Percentiles rank a stretch among this genome's conserved stretches.
Conservation (phyloP, 2,797 vertebrate species). For the Astyanax mexicanus region DNA sequence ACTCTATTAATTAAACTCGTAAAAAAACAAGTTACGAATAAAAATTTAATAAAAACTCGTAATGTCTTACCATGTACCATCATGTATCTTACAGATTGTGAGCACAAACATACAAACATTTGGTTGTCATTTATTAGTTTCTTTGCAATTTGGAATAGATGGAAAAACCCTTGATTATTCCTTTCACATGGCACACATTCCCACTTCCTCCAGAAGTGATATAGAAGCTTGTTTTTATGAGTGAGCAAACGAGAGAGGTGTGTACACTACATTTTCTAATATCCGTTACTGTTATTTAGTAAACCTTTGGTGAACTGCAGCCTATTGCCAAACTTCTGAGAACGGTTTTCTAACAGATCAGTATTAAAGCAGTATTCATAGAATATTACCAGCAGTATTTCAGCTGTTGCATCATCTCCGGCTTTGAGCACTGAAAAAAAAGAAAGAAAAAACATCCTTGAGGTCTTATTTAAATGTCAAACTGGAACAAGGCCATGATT, state of each 20-base stretch:
- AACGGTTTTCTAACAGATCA: conserved; percentile 23
- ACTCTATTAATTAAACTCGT: too few relatives aligned
- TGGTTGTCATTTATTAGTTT: too few relatives aligned
- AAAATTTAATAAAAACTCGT: too few relatives aligned
- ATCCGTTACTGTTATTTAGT: neutral
- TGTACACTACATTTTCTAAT: neutral
- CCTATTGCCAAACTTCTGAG: conserved; percentile 51
- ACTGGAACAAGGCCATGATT: neutral
- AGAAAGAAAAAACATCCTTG: neutral
- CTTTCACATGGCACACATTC: conserved; percentile 26
- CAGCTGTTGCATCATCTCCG: conserved; percentile 22
- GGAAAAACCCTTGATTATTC: neutral
- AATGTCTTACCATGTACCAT: too few relatives aligned
- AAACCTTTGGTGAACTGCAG: conserved; percentile 13
- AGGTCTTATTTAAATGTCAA: conserved; percentile 11
- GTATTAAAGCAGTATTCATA: conserved; percentile 42
- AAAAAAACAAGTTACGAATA: too few relatives aligned
- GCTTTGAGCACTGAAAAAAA: neutral
- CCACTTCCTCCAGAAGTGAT: conserved; percentile 12
- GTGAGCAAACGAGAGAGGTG: neutral
- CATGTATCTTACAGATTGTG: too few relatives aligned
- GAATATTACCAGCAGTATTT: conserved; percentile 33
- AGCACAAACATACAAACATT: too few relatives aligned
- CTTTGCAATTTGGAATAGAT: too few relatives aligned
- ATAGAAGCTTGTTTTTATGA: conserved; percentile 24